phyloP scores from a whole-genome alignment of 2,113 vertebrate species.

The Passer domesticus region DNA sequence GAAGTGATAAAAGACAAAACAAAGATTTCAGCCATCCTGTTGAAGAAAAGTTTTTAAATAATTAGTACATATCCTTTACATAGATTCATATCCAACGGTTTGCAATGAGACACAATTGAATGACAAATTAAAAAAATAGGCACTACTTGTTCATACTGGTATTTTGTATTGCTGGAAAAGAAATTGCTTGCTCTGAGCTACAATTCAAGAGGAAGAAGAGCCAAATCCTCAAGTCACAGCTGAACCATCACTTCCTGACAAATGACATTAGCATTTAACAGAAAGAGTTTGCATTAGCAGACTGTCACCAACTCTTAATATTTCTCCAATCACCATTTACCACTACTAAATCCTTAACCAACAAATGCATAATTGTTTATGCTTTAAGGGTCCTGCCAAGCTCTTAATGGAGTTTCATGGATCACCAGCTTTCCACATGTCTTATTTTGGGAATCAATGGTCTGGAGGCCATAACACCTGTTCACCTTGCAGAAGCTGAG shows the following conservation, averaged over 20 bases:
- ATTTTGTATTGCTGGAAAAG: background rate
- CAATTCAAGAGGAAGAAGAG: background rate
- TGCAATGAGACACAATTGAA: background rate
- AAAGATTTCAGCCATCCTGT: background rate
- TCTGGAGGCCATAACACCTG: conserved; percentile 53
- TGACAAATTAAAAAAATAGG: background rate
- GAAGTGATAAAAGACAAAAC: background rate
- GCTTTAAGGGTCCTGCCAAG: conserved; percentile 14
- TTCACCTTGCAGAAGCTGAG: conserved; percentile 21
- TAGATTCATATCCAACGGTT: background rate
- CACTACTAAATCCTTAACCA: background rate
- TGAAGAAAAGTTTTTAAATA: background rate
- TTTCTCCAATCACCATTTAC: background rate
- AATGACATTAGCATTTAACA: background rate
- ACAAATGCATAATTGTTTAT: background rate
- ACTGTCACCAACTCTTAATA: background rate
- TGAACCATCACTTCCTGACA: background rate
- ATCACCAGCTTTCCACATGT: conserved; percentile 51
- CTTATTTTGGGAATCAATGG: conserved; percentile 49
- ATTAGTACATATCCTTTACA: background rate
- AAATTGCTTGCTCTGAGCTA: background rate
- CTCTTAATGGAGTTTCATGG: conserved; percentile 34
- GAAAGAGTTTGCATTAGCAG: background rate
- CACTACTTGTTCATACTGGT: background rate
- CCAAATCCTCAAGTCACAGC: background rate